A percentile compares a stretch with the other conserved stretches of the same genome.
phyloP scores from a whole-genome alignment of 2,888 invertebrate genomes.

The Lepas anatifera region DNA sequence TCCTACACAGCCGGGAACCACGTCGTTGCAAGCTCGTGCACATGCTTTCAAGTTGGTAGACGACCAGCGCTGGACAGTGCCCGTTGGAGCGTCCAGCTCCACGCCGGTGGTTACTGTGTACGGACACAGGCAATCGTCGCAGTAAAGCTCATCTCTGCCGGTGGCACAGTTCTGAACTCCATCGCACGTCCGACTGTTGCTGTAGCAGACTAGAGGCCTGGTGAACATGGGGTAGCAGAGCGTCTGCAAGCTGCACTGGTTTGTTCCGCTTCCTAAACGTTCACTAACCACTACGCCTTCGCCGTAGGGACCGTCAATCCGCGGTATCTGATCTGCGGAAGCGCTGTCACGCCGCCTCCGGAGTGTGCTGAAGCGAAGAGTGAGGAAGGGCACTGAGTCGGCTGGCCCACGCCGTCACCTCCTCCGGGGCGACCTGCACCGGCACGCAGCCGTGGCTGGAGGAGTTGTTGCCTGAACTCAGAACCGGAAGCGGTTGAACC shows the following conservation, averaged over 20 bases:
- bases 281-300: too few species aligned
- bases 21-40: neutral
- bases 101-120: neutral
- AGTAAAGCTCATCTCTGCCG: neutral
- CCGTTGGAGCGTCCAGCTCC: neutral
- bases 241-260: neutral
- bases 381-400: too few species aligned
- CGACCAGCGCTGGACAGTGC: neutral
- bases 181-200: neutral
- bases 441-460: too few species aligned
- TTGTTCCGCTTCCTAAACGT: too few species aligned
- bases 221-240: neutral
- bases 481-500: too few species aligned
- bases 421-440: too few species aligned
- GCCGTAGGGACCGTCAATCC: too few species aligned
- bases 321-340: too few species aligned
- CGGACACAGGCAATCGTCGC: neutral
- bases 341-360: too few species aligned
- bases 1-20: neutral
- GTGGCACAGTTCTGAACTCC: neutral
- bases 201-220: neutral
- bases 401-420: too few species aligned
- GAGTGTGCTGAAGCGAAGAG: too few species aligned
- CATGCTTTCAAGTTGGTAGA: neutral
- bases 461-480: too few species aligned